These are phyloP conservation scores for Vanessa cardui DNA, from an alignment of 2,888 invertebrate species.

Conservation along the genomic window DNA sequence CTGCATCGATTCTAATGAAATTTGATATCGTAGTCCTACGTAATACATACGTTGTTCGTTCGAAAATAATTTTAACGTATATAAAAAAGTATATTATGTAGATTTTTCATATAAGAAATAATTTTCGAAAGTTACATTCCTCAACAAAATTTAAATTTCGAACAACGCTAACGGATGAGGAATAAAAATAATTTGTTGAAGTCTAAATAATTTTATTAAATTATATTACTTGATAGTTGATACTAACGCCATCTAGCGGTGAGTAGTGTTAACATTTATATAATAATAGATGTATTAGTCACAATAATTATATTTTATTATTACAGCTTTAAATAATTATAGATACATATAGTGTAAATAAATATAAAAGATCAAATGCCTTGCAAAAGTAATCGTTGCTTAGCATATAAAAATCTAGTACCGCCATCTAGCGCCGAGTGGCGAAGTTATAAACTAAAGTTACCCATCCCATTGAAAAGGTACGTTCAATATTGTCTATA, in stretches of 20 bases:
- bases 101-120: too few species aligned
- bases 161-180: too few species aligned
- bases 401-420: not conserved
- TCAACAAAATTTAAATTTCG: too few species aligned
- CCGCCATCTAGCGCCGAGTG: slow-evolving; percentile 53
- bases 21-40: too few species aligned
- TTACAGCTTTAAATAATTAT: not conserved
- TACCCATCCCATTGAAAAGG: not conserved
- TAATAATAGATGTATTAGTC: not conserved
- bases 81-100: too few species aligned
- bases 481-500: not conserved
- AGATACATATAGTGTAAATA: not conserved
- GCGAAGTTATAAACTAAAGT: slow-evolving; percentile 36
- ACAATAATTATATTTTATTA: not conserved
- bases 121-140: too few species aligned
- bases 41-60: too few species aligned
- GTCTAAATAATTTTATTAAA: too few species aligned
- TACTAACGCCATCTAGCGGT: slow-evolving; percentile 26
- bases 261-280: not conserved
- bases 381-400: not conserved
- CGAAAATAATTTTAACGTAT: too few species aligned
- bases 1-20: too few species aligned
- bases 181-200: too few species aligned
- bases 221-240: not conserved
- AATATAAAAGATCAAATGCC: not conserved